Evolutionary conservation across 2,797 vertebrate genomes (phyloP), one percentile per base, ranked within the genome.

Genomic region (Austrolebias charrua): DNA sequence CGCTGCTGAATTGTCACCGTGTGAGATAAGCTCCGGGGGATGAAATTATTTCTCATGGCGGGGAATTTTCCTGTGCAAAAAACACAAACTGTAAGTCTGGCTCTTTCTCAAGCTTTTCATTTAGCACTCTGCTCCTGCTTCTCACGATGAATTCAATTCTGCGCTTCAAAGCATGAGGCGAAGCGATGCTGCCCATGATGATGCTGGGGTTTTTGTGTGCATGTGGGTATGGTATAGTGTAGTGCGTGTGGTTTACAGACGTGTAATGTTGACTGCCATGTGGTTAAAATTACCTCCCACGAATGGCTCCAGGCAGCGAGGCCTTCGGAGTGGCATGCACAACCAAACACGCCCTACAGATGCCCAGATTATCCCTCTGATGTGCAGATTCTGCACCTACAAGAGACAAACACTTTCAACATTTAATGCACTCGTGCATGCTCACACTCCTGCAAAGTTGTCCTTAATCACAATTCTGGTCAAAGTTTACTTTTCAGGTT

Each of bases 221-320:
- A 12, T 67, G 43, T 61, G 63, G 74, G 44, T 75, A 31, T 29
- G 49, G 18, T 59, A 50, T 54, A 50, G 29, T 40, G 49, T 49
- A 48, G 49, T 69, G 38, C 76, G 50, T 66, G 57, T 55, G 61
- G 63, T 71, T 77, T 69, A 55, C 60, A 46, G 53, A 35, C 67
- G 66, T 81, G 57, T 78, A 50, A 44, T 75, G 68, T 76, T 83
- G 65, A 43, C 59, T 72, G 47, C 70, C 76, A 75, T 79, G 80
- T 85, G 82, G 69, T 76, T 66, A 73, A 73, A 65, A 85, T 87
- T 73, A 83, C 67, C 42, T 65, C 75, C 66, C 68, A 58, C 61
- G 50, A 63, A 55, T 40, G 38, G 68, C 67, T 65, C 43, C 24
- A 76, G 33, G 67, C 69, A 31, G 60, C 43, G 47, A 19, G 56